A percentile compares a stretch with the other conserved stretches of the same genome.
Conservation (phyloP, 2,797 vertebrate genomes). For the Halcyon badia region DNA sequence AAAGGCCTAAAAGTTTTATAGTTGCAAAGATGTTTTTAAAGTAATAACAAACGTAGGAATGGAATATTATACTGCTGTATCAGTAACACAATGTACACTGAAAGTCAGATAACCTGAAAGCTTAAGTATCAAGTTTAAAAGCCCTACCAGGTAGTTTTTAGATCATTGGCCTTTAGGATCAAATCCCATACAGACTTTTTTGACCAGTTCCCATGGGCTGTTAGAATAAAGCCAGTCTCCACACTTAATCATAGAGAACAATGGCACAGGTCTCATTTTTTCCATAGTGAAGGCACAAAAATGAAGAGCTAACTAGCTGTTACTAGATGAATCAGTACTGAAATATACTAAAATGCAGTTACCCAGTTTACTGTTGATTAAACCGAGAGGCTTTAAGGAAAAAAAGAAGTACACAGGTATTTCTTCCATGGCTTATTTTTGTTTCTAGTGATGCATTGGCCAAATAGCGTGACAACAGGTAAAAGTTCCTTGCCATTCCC, state of each 20-base stretch:
- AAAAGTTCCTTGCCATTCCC: not conserved
- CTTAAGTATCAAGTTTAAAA: slow-evolving; percentile 1
- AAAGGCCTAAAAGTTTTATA: not conserved
- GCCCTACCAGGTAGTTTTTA: not conserved
- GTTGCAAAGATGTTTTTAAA: not conserved
- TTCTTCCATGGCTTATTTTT: not conserved
- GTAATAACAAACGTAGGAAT: not conserved
- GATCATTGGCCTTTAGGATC: not conserved
- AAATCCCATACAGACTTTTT: not conserved
- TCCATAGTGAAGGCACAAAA: not conserved
- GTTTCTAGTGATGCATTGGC: not conserved
- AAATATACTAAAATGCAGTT: not conserved
- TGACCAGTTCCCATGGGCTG: not conserved
- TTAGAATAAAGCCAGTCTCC: slow-evolving; percentile 10
- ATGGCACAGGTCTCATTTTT: slow-evolving; percentile 4
- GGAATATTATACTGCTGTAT: not conserved
- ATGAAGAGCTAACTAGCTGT: slow-evolving; percentile 25
- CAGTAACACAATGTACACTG: not conserved
- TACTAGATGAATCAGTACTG: not conserved
- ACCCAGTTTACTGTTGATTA: not conserved
- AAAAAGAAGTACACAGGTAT: not conserved
- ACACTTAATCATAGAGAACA: slow-evolving; percentile 16
- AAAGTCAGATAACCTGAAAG: not conserved
- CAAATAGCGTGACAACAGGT: not conserved
- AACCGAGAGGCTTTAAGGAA: slow-evolving; percentile 5